Evolutionary conservation across 2,888 invertebrate genomes (phyloP), one percentile per base, ranked within the genome.

Genomic region (Meloe dianella): DNA sequence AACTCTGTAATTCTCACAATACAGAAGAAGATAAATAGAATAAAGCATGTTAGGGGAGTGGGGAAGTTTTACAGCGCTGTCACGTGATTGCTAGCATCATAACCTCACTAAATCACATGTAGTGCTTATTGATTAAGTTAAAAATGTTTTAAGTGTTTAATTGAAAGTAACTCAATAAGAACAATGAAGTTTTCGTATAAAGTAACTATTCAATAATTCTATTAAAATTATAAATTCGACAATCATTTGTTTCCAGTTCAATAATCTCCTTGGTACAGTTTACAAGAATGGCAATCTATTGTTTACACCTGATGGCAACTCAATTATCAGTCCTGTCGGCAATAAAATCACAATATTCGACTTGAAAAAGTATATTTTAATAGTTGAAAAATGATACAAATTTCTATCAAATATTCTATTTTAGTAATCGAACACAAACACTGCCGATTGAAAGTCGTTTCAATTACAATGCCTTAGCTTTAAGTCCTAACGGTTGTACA

Each of bases 291-390:
- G 99, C 1, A 93, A 97, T 83, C 83, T 99, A 61, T 79, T 93
- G 29, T 99, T 98, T 83, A 90, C 94, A 1, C 89, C 90, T n/a
- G 97, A 98, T 91, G 98, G 98, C 63, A 93, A 94, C 79, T 92
- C 92, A 58, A 89, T 98, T 10, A 90, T 98, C 68, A 97, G 97
- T 81, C 97, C 98, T 1, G 97, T 99, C 51, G 98, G 98, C 14
- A 99, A 99, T 84, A 89, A 94, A 80, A 90, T 99, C 64, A 93
- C 95, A 2, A 85, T 97, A 32, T 97, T 94, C 81, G 96, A 99
- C 85, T 87, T 99, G 14, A 96, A 95, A 86, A 95, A 94, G 96
- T 97, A 88, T 85, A 57, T 24, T 54, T n/a, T n/a, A n/a, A 17
- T 12, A 1, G 10, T 17, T 41, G 2, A 29, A 54, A 54, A n/a